These are phyloP conservation scores for Drosophila sp. DNA, from an alignment of 1,140 invertebrate genomes.

Conservation along the genomic window DNA sequence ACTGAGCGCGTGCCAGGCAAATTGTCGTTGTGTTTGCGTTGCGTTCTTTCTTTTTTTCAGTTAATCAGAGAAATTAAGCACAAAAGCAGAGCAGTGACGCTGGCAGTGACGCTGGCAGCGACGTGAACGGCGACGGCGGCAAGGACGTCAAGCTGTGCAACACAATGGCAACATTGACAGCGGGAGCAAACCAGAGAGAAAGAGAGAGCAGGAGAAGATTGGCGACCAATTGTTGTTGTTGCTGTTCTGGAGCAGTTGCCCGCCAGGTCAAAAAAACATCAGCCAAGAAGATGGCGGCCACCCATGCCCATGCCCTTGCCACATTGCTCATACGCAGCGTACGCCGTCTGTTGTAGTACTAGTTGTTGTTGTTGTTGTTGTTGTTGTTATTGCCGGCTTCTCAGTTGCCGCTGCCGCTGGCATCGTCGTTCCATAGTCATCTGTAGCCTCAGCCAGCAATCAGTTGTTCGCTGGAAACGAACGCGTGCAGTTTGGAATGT, in stretches of 20 bases:
- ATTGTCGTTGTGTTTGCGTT: slow-evolving; percentile 30
- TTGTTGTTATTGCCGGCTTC: slow-evolving; percentile 11
- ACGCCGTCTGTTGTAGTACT: slow-evolving; percentile 25
- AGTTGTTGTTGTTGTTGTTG: slow-evolving; percentile 42
- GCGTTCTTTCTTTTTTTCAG: slow-evolving; percentile 43
- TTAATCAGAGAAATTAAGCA: slow-evolving; percentile 77
- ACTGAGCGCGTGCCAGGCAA: slow-evolving; percentile 36
- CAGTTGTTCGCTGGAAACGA: slow-evolving; percentile 70
- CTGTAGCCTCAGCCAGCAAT: slow-evolving; percentile 51
- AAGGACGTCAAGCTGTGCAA: slow-evolving; percentile 60
- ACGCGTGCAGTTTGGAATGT: slow-evolving; percentile 68
- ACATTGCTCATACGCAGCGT: slow-evolving; percentile 39
- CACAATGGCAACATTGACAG: slow-evolving; percentile 46
- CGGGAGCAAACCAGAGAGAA: slow-evolving; percentile 28
- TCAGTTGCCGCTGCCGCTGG: slow-evolving; percentile 26
- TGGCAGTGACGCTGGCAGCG: slow-evolving; percentile 38
- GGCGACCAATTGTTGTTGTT: slow-evolving; percentile 45
- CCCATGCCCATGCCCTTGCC: slow-evolving; percentile 1
- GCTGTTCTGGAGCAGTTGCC: slow-evolving; percentile 21
- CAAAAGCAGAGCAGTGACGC: slow-evolving; percentile 28
- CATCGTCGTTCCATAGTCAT: slow-evolving; percentile 48
- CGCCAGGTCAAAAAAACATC: slow-evolving; percentile 2
- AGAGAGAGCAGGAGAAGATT: slow-evolving; percentile 33
- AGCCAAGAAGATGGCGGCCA: slow-evolving; percentile 19
- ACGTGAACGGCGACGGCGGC: slow-evolving; percentile 27